Evolutionary conservation across 2,797 vertebrate species (phyloP), one percentile per base, ranked within the genome.

Genomic region (Malurus splendens): DNA sequence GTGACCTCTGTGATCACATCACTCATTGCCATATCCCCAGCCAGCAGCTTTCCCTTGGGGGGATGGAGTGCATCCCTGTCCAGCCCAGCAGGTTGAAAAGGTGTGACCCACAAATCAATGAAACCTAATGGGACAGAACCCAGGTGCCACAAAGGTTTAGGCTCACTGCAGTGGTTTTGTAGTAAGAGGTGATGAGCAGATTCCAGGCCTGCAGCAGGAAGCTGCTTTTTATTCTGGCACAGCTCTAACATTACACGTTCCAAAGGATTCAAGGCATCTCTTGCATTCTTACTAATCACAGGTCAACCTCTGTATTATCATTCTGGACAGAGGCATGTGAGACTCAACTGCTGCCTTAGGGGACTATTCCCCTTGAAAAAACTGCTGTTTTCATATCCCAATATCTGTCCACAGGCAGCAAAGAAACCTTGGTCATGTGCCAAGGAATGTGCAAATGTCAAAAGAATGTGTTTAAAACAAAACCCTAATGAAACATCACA

Each of bases 21-120:
- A 85, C 68, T 92, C 73, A 86, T 82, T 88, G 94, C 68, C 80
- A 76, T 81, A 72, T 47, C 32, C 71, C 71, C 32, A 87, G 76
- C 52, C 48, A 68, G 61, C 23, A 65, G 27, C 14, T 60, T 73
- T 87, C 82, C 70, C 83, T 76, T 25, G 33, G 89, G 24, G 22
- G 76, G 81, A 89, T 54, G 48, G 84, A 89, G 62, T 62, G 18
- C 60, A 25, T 91, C 38, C 54, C 51, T 68, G 81, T 57, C 90
- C 50, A 65, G 52, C 84, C 86, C 62, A 80, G 50, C 72, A 48
- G 80, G 76, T 68, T 62, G 39, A 65, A 68, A 88, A 93, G 79
- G 27, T 95, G 52, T 84, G 56, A 90, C 38, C 6, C 0, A 87
- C 39, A 70, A 87, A 92, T 50, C 72, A 92, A 59, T 82, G 84